These are phyloP conservation scores for Temnothorax unifasciatus DNA, from an alignment of 2,888 invertebrate species.

Conservation along the genomic window DNA sequence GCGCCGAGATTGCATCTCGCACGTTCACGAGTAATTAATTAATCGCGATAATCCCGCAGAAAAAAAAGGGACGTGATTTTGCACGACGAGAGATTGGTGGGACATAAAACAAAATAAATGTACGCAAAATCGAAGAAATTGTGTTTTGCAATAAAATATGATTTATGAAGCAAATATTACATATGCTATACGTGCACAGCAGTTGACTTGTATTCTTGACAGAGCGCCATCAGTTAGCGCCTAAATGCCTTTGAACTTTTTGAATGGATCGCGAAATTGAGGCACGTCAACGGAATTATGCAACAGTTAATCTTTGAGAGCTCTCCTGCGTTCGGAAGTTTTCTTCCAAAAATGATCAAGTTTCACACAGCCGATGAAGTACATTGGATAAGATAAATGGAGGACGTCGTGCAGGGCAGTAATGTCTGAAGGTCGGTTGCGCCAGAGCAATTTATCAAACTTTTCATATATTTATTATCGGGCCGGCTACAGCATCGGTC, in stretches of 20 bases:
- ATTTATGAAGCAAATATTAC: neutral
- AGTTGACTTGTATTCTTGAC: neutral
- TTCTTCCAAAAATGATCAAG: conserved; percentile 53
- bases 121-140: neutral
- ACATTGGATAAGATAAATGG: conserved; percentile 72
- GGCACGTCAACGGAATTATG: conserved; percentile 45
- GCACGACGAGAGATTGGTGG: neutral
- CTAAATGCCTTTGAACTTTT: neutral
- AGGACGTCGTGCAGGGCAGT: conserved; percentile 42
- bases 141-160: neutral
- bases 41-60: conserved; percentile 23
- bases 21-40: conserved; percentile 44
- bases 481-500: conserved; percentile 48
- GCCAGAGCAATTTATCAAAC: conserved; percentile 75
- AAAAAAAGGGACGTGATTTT: conserved; percentile 24
- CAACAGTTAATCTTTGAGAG: conserved; percentile 43
- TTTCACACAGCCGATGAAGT: conserved; percentile 36
- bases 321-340: neutral
- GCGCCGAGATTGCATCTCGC: conserved; percentile 27
- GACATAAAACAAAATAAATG: neutral
- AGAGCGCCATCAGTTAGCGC: neutral
- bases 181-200: too few relatives aligned
- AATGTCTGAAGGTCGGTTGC: conserved; percentile 52
- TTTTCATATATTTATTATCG: conserved; percentile 76
- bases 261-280: conserved; percentile 37